These are phyloP conservation scores for Styela plicata DNA, from an alignment of 23 tunicate genomes.

Conservation along the genomic window DNA sequence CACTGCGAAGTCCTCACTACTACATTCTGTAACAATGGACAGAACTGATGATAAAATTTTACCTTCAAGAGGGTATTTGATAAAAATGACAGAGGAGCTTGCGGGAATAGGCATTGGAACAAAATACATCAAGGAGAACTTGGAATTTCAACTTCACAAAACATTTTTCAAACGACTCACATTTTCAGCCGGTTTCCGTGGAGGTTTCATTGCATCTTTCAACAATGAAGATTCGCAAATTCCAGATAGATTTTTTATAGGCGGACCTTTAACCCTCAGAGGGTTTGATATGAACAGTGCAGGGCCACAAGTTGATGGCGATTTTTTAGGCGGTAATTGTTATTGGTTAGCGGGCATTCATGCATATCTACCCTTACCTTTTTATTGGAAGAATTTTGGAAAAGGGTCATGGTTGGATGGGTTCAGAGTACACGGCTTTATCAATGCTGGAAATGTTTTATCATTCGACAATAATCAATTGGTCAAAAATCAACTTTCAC, in stretches of 20 bases:
- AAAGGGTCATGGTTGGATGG: constrained; percentile 63
- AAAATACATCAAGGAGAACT: constrained; percentile 43
- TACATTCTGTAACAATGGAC: constrained; percentile 58
- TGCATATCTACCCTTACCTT: constrained; percentile 82
- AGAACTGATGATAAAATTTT: constrained; percentile 49
- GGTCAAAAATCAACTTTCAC: constrained; percentile 2
- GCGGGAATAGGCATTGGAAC: constrained; percentile 59
- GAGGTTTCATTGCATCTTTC: constrained; percentile 40
- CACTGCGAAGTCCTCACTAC: constrained; percentile 63
- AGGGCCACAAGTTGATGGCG: constrained; percentile 50
- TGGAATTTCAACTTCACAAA: constrained; percentile 34
- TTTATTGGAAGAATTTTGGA: constrained; percentile 68
- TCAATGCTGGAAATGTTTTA: constrained; percentile 63
- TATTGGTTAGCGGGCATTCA: constrained; percentile 79
- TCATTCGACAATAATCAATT: constrained; percentile 25
- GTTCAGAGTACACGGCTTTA: constrained; percentile 69
- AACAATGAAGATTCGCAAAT: constrained; percentile 9
- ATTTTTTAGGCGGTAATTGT: constrained; percentile 54
- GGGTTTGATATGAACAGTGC: constrained; percentile 74
- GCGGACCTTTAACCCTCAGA: constrained; percentile 81
- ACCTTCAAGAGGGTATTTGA: constrained; percentile 44
- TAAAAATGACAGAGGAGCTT: constrained; percentile 72
- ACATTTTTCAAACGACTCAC: constrained; percentile 49
- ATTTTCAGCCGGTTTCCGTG: constrained; percentile 39
- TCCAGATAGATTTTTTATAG: constrained; percentile 67